Base-by-base conservation (phyloP, 1,140 invertebrate genomes). In the Cyrtorhinus lividipennis region DNA sequence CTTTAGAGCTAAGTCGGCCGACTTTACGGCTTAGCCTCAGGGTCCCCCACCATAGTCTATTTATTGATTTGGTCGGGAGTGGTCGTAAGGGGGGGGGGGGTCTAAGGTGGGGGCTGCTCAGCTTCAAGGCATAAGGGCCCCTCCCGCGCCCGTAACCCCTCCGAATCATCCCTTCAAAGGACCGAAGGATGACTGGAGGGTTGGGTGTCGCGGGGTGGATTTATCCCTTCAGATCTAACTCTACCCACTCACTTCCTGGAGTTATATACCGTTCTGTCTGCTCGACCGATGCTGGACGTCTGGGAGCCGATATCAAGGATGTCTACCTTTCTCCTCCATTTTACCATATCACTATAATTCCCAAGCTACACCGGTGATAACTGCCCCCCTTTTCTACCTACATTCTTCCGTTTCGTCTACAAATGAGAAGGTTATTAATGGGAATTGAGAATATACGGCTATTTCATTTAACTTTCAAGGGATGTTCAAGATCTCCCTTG, bases 21-120 rank as follows among this genome's bases (percentile, higher is more conserved):
- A 59, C 58, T 59, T 59, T 59, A 59, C 58, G 58, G 58, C 58
- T 59, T 59, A 59, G 58, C 58, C 58, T 53, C 48, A 3, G 8
- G 48, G n/a, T 30, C 58, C 26, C 56, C 58, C 58, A 23, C 58
- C 58, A 59, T 59, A 59, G 25, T 59, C 58, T 59, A 59, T 59
- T 27, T 59, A 59, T 59, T 59, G 58, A 59, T 59, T 59, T 59
- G 58, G 58, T 59, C n/a, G 58, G 58, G 48, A 5, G 30, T n/a
- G n/a, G n/a, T n/a, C n/a, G 30, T 8, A 15, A 38, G 30, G 30
- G 15, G 30, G 5, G 15, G 23, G 13, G 56, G 20, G 20, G 20
- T 22, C n/a, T 18, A 57, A 24, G 56, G 56, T 57, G 56, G 56
- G 56, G 56, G 20, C n/a, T 57, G 20, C 56, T 57, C n/a, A n/a